A percentile compares a stretch with the other conserved stretches of the same genome.
Evolutionary conservation across 2,113 vertebrate species (phyloP).

Genomic region (Oryzias melastigma): DNA sequence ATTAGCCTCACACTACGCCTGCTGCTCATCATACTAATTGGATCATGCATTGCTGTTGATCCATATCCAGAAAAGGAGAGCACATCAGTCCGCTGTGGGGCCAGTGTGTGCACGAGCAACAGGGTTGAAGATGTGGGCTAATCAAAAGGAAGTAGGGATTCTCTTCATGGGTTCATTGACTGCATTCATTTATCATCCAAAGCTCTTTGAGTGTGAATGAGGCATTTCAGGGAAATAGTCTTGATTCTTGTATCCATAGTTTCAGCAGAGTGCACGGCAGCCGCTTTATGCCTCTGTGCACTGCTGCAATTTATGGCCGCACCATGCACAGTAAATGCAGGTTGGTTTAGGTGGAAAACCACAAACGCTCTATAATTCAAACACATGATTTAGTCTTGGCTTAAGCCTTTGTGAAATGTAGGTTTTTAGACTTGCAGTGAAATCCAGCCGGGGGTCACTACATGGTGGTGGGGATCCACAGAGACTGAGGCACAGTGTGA

Average conservation of each 20-base stretch:
- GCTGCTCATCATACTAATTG: conserved; percentile 61
- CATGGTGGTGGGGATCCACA: background rate
- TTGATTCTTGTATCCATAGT: conserved; percentile 15
- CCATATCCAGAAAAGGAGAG: conserved; percentile 34
- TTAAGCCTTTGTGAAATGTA: conserved; percentile 1
- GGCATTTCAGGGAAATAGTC: background rate
- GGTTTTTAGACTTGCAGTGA: conserved; percentile 2
- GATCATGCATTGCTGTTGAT: conserved; percentile 53
- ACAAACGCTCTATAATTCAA: conserved; percentile 14
- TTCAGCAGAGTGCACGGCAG: conserved; percentile 31
- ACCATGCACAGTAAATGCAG: conserved; percentile 27
- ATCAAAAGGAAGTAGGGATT: conserved; percentile 34
- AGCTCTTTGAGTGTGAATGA: background rate
- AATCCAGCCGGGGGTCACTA: conserved; percentile 13
- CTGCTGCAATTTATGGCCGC: conserved; percentile 48
- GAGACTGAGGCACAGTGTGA: conserved; percentile 43
- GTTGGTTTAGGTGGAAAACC: conserved; percentile 9
- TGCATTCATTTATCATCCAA: conserved; percentile 13
- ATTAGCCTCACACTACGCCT: conserved; percentile 34
- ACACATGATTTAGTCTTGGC: conserved; percentile 41
- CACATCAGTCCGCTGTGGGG: conserved; percentile 27
- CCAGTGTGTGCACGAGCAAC: conserved; percentile 9
- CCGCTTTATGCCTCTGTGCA: conserved; percentile 43
- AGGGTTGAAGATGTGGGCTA: conserved; percentile 13
- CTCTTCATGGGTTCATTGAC: conserved; percentile 17